A percentile compares a stretch with the other conserved stretches of the same genome.
Conservation (phyloP, 2,888 invertebrate species). For the Stenchaetothrips biformis region DNA sequence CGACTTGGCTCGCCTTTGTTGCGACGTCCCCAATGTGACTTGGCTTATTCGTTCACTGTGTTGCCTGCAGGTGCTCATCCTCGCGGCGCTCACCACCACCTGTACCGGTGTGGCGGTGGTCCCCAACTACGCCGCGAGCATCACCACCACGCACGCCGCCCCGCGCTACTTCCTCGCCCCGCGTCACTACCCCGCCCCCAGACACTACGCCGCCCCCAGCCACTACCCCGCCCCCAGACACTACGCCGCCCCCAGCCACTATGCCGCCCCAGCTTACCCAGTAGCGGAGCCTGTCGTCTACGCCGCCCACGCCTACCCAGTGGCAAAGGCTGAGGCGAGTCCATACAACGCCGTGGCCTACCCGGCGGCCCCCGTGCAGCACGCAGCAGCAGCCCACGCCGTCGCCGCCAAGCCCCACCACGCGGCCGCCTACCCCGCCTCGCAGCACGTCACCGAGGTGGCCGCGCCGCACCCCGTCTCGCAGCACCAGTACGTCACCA, state of each 20-base stretch:
- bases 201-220: background rate
- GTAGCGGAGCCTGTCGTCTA: no score
- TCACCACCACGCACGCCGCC: background rate
- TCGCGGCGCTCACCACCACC: background rate
- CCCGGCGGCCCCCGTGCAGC: background rate
- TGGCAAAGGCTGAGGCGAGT: background rate
- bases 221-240: background rate
- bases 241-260: background rate
- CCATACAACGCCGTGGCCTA: background rate
- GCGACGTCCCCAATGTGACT: no score
- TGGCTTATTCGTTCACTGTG: no score
- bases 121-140: background rate
- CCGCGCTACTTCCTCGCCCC: no score
- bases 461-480: background rate
- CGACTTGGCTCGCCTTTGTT: no score
- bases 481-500: no score
- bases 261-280: background rate
- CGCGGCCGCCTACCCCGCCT: background rate
- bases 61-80: background rate
- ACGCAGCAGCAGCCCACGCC: background rate
- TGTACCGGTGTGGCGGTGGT: background rate
- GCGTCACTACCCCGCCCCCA: background rate
- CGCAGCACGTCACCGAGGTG: background rate
- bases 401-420: background rate
- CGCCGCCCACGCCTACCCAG: background rate